A percentile compares a stretch with the other conserved stretches of the same genome.
phyloP scores from a whole-genome alignment of 1,140 invertebrate species.

The Rhagoletis pomonella region DNA sequence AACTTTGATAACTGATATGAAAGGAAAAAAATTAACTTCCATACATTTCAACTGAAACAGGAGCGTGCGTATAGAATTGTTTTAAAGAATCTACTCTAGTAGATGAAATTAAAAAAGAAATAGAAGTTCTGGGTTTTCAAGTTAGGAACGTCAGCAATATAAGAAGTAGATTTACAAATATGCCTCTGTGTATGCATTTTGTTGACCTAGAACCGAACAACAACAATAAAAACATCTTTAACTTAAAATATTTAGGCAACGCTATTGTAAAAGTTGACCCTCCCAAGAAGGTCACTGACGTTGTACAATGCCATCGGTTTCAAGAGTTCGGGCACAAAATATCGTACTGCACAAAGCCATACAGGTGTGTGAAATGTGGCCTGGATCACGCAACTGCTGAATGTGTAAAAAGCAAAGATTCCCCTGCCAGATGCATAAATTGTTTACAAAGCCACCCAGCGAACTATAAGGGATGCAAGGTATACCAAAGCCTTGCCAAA shows the following conservation, averaged over 20 bases:
- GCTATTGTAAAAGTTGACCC: too few relatives aligned
- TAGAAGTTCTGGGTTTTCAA: too few relatives aligned
- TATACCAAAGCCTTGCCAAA: constrained; percentile 22
- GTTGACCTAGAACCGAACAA: constrained; percentile 30
- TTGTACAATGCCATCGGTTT: constrained; percentile 11
- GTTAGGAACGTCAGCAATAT: too few relatives aligned
- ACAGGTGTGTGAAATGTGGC: constrained; percentile 24
- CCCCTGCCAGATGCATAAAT: not conserved
- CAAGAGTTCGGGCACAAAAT: constrained; percentile 17
- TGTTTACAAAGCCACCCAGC: constrained; percentile 20
- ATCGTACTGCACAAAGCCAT: too few relatives aligned
- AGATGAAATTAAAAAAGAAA: too few relatives aligned
- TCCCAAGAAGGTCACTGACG: too few relatives aligned
- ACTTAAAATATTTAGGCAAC: not conserved
- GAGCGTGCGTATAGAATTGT: constrained; percentile 16
- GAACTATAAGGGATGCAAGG: too few relatives aligned
- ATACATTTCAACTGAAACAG: not conserved
- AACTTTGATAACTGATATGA: too few relatives aligned
- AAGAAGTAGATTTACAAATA: too few relatives aligned
- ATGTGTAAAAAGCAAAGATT: not conserved
- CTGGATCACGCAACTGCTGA: too few relatives aligned
- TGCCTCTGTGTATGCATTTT: too few relatives aligned
- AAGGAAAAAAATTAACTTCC: too few relatives aligned
- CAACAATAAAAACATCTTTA: not conserved
- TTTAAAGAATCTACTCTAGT: not conserved